Evolutionary conservation across 2,113 vertebrate species (phyloP).

Genomic region (Pyrgilauda ruficollis): DNA sequence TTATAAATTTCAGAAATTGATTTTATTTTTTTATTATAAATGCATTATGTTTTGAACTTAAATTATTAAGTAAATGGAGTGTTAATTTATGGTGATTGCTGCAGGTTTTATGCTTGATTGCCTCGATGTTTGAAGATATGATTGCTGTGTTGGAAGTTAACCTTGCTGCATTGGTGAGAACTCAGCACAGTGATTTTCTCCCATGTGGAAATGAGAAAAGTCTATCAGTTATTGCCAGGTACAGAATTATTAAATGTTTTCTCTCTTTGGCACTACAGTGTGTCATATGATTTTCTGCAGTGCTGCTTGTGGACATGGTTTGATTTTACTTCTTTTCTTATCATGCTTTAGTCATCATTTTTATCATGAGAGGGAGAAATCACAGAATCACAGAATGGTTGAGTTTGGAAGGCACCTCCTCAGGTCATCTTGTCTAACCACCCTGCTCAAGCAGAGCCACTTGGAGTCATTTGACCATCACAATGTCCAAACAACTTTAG

Average conservation of each 20-base stretch:
- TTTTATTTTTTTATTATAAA: not conserved
- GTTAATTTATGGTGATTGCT: not conserved
- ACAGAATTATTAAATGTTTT: not conserved
- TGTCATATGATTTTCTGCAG: not conserved
- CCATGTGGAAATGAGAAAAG: not conserved
- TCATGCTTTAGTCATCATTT: not conserved
- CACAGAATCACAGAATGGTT: not conserved
- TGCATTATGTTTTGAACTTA: not conserved
- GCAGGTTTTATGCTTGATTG: constrained; percentile 79
- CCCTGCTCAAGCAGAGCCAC: not conserved
- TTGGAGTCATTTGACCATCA: not conserved
- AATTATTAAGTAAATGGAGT: not conserved
- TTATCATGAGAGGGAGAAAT: not conserved
- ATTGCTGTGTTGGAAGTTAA: constrained; percentile 75
- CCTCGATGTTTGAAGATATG: constrained; percentile 78
- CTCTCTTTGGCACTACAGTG: not conserved
- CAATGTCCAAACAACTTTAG: not conserved
- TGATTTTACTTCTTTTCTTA: not conserved
- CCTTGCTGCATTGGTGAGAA: not conserved
- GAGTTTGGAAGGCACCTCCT: not conserved
- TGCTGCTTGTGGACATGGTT: not conserved
- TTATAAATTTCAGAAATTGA: not conserved
- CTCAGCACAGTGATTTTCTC: not conserved
- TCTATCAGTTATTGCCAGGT: constrained; percentile 83
- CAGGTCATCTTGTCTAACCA: not conserved